These are phyloP conservation scores for Habropoda laboriosa DNA, from an alignment of 1,140 invertebrate species.

Conservation along the genomic window DNA sequence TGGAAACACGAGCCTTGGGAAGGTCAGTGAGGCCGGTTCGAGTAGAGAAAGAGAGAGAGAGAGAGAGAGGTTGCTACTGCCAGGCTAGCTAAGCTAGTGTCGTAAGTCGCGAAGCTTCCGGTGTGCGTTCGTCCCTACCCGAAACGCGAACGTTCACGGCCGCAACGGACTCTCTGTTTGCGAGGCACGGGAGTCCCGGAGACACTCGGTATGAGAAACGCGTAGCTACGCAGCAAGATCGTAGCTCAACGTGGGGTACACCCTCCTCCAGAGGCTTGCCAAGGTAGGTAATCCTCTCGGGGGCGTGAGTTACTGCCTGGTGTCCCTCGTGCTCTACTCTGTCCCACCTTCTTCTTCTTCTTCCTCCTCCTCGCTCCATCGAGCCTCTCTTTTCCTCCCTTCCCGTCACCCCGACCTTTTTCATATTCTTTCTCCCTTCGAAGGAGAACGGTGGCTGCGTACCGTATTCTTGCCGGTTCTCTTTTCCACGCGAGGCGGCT, in stretches of 20 bases:
- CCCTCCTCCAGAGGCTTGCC: conserved; percentile 75
- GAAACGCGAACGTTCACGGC: conserved; percentile 51
- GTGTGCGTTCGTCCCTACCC: conserved; percentile 30
- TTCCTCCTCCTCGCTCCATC: conserved; percentile 30
- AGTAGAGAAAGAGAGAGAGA: too few species aligned
- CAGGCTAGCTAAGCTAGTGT: conserved; percentile 53
- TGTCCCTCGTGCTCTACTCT: conserved; percentile 72
- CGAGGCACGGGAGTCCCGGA: conserved; percentile 69
- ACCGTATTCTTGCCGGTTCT: conserved; percentile 6
- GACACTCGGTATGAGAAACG: conserved; percentile 82
- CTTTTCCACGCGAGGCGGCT: conserved; percentile 50
- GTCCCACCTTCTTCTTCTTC: conserved; percentile 51
- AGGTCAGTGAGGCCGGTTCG: conserved; percentile 2
- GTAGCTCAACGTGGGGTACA: conserved; percentile 80
- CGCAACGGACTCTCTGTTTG: conserved; percentile 73
- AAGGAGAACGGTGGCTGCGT: too few species aligned
- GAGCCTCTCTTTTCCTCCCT: conserved; percentile 20
- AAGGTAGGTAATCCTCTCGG: conserved; percentile 82
- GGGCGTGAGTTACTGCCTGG: conserved; percentile 81
- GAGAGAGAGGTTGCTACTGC: too few species aligned
- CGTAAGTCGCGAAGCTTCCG: conserved; percentile 59
- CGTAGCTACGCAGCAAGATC: conserved; percentile 82
- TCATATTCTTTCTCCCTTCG: conserved; percentile 37
- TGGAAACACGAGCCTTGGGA: conserved; percentile 19
- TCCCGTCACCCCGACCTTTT: conserved; percentile 38